Percentiles rank a stretch among this genome's conserved stretches.
phyloP scores from a whole-genome alignment of 92 coral and sea anemone genomes.

The Paragorgia papillata region DNA sequence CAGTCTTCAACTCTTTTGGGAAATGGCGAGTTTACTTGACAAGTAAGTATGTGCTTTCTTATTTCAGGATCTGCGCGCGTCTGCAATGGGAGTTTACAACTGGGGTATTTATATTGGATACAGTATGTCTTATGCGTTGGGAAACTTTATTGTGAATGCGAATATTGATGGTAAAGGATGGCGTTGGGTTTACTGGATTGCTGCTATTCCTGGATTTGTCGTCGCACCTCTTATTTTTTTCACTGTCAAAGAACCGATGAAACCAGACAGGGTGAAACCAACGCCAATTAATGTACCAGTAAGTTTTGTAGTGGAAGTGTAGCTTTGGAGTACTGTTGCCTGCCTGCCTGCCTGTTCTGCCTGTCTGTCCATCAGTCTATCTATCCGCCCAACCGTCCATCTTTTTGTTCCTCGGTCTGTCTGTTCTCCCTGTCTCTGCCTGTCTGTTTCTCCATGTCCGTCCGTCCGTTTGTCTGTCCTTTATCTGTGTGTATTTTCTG shows the following conservation, averaged over 20 bases:
- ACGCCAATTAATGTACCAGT: conserved; percentile 47
- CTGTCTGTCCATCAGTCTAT: not conserved
- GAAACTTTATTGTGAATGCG: conserved; percentile 89
- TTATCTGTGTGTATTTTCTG: not conserved
- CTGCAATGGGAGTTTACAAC: conserved; percentile 96
- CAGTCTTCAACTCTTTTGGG: too few relatives aligned
- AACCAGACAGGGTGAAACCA: conserved; percentile 29
- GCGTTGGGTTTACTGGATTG: conserved; percentile 99
- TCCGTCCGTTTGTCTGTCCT: too few relatives aligned
- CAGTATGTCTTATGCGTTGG: conserved; percentile 93
- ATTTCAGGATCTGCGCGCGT: conserved; percentile 76
- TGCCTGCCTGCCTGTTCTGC: not conserved
- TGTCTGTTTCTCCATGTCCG: too few relatives aligned
- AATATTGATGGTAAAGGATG: conserved; percentile 85
- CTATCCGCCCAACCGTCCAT: too few relatives aligned
- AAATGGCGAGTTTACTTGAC: too few relatives aligned
- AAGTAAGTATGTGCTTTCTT: too few relatives aligned
- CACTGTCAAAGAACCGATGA: conserved; percentile 82
- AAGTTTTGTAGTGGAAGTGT: not conserved
- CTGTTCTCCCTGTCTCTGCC: too few relatives aligned
- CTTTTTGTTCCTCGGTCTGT: too few relatives aligned
- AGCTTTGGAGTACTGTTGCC: too few relatives aligned
- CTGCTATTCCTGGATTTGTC: conserved; percentile 88
- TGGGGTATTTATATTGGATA: conserved; percentile 99
- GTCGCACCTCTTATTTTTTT: conserved; percentile 77